A percentile compares a stretch with the other conserved stretches of the same genome.
Conservation (phyloP, 2,113 vertebrate genomes). For the Heptranchias perlo region DNA sequence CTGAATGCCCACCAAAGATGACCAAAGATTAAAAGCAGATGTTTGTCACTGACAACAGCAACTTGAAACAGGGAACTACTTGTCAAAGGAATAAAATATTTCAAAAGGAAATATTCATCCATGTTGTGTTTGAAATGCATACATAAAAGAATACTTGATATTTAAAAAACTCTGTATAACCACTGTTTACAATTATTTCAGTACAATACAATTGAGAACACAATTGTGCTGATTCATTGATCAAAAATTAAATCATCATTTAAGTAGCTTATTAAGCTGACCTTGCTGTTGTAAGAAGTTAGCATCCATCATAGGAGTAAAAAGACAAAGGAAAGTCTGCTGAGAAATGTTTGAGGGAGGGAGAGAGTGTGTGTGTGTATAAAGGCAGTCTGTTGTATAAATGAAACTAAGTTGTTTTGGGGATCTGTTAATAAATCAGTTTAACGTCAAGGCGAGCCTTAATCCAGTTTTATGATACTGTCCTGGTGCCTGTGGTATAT, state of each 20-base stretch:
- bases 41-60: not conserved
- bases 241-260: not conserved
- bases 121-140: not conserved
- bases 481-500: not conserved
- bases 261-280: not conserved
- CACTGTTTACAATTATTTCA: not conserved
- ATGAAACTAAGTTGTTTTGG: no score
- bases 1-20: not conserved
- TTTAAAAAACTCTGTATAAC: not conserved
- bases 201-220: not conserved
- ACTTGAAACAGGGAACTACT: not conserved
- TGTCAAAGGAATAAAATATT: not conserved
- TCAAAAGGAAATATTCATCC: conserved; percentile 9
- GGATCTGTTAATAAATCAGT: no score
- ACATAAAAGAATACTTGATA: not conserved
- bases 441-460: no score
- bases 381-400: no score
- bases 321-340: not conserved
- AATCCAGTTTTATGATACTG: not conserved
- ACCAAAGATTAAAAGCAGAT: conserved; percentile 6
- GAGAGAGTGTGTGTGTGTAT: not conserved
- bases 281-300: not conserved
- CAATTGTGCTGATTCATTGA: not conserved
- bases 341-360: not conserved
- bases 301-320: not conserved